Base-by-base conservation (phyloP, 2,888 invertebrate species). In the Norana najaformis region DNA sequence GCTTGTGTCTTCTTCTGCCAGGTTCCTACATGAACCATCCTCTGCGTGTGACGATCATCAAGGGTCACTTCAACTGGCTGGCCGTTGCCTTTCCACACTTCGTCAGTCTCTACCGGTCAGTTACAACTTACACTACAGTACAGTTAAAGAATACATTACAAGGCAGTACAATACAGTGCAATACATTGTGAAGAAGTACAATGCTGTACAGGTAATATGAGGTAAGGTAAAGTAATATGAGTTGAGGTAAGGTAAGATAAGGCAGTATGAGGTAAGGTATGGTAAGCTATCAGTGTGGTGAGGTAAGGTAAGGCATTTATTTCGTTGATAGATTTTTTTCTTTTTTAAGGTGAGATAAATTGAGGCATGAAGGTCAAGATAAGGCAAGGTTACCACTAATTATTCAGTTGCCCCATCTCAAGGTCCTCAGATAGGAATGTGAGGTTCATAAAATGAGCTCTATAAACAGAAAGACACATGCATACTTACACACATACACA, bases 31-130 rank as follows among this genome's bases (percentile, higher is more conserved):
- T 30, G 23, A 83, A 47, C 37, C 93, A 94, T 88, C 94, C 94
- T 3, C 90, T 94, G 90, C 90, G 93, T 88, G 94, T 94, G 39
- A 94, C 93, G 2, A 93, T 94, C 92, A 90, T 94, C 39, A 92
- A 93, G 90, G 98, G 98, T 8, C 98, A 99, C 95, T 98, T 99
- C 95, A 99, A 98, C 95, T 99, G 98, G 97, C 97, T 99, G 92
- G 98, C 97, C 37, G 98, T 98, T 37, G 98, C 98, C 0, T 99
- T 98, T 95, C 97, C 98, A 90, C 98, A 99, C 95, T 98, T 98
- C 95, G 97, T 99, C 37, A 97, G 97, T 91, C 98, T 98, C 94
- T 99, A 98, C 95, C 96, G 97, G 97, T 97, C 95, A 94, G 94
- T 91, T 41, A 53, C 47, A 18, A n/a, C 41, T 88, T 88, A 47